Base-by-base conservation (phyloP, 2,113 vertebrate species). In the Microtus pennsylvanicus region DNA sequence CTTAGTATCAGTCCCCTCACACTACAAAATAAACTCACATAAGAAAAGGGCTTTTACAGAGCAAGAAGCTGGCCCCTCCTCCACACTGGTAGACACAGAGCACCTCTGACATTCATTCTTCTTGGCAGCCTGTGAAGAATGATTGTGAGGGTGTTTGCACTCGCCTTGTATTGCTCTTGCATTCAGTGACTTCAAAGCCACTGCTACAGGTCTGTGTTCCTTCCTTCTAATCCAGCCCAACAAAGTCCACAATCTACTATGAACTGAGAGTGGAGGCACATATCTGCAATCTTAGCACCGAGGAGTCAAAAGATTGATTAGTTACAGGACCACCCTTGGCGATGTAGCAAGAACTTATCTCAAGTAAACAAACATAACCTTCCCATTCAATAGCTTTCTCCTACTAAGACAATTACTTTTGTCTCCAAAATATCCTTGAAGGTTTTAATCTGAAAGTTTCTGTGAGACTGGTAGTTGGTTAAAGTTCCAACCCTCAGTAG, bases 111-210 rank as follows among this genome's bases (percentile, higher is more conserved):
- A 17, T 7, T 4, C 5, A 3, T 14, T 50, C 4, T 70, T 4
- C 0, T 85, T 5, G 13, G 47, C 11, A 28, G 7, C 80, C 22
- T 8, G 1, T 9, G 0, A 4, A 70, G 3, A 35, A 26, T 4
- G 55, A 10, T 12, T 21, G 4, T 28, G 35, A 65, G 9, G 33
- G 30, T 77, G 11, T 22, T 78, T 72, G 30, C 55, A 28, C 7
- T 50, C 7, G 21, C 38, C 14, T 42, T 69, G 26, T 0, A 67
- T 16, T 26, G 55, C 70, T 63, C 24, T 35, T 89, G n/a, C 35
- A 11, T 65, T 35, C 10, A 11, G 42, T 13, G 75, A 93, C 52
- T 45, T 78, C 17, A 8, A 67, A 65, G 70, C 50, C 90, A 69
- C 35, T 4, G n/a, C 52, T 0, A 3, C 4, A 50, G 0, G 4